phyloP scores from a whole-genome alignment of 2,888 invertebrate genomes.

The Campopleginae sp. region DNA sequence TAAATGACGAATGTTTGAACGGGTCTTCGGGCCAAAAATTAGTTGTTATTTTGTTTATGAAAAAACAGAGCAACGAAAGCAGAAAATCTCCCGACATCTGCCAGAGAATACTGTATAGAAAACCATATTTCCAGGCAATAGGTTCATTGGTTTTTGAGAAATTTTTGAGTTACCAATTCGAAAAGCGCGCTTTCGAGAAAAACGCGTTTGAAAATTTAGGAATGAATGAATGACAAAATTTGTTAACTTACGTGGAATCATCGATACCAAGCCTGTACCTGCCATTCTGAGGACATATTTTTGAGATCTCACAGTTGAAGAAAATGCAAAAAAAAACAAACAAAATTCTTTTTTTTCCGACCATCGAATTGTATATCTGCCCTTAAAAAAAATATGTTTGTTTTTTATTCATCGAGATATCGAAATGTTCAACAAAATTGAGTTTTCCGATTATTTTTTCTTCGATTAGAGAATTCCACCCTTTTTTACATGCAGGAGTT shows the following conservation, averaged over 20 bases:
- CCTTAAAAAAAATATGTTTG: no score
- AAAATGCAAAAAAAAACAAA: no score
- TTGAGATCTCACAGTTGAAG: no score
- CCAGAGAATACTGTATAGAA: conserved; percentile 21
- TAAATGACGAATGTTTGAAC: conserved; percentile 16
- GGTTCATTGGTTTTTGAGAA: conserved; percentile 27
- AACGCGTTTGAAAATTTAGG: conserved; percentile 4
- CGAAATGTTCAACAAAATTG: no score
- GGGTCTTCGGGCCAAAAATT: conserved; percentile 18
- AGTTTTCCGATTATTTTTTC: no score
- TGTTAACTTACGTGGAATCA: conserved; percentile 1
- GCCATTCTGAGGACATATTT: no score
- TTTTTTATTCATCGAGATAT: no score
- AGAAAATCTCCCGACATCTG: conserved; percentile 17
- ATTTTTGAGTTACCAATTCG: conserved; percentile 17
- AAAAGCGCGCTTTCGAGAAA: conserved; percentile 9
- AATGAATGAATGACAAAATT: conserved; percentile 1
- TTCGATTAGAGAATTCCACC: no score
- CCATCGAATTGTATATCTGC: no score
- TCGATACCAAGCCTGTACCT: conserved; percentile 16
- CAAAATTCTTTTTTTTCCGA: no score
- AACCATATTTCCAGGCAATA: conserved; percentile 15
- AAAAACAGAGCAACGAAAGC: conserved; percentile 23
- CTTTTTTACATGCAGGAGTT: no score
- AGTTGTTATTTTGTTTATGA: conserved; percentile 21